phyloP scores from a whole-genome alignment of 2,888 invertebrate species.

The Melanostoma mellinum region DNA sequence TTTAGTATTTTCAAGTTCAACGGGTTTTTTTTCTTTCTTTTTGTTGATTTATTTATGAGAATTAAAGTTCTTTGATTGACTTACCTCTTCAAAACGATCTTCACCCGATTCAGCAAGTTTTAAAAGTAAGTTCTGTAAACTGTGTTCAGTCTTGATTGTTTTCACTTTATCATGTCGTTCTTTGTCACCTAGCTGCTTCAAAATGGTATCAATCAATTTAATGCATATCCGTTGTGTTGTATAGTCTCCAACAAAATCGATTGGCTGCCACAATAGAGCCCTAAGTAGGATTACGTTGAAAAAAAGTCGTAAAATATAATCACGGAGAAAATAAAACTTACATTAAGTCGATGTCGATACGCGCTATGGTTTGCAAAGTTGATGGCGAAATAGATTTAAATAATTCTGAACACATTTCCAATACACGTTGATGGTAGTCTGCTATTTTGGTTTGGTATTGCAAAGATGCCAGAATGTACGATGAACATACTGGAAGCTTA shows the following conservation, averaged over 20 bases:
- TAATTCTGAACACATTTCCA: conserved; percentile 72
- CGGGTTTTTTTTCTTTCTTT: too few relatives aligned
- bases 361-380: conserved; percentile 57
- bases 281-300: conserved; percentile 47
- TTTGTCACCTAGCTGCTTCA: conserved; percentile 66
- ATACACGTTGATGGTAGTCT: conserved; percentile 73
- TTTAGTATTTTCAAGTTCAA: too few relatives aligned
- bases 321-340: conserved; percentile 19
- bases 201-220: conserved; percentile 67
- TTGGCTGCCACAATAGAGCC: conserved; percentile 74
- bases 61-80: neutral
- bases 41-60: too few relatives aligned
- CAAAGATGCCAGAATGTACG: conserved; percentile 74
- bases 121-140: conserved; percentile 28
- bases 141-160: conserved; percentile 36
- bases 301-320: neutral
- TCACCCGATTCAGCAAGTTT: conserved; percentile 38
- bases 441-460: conserved; percentile 70
- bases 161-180: conserved; percentile 16
- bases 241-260: conserved; percentile 74
- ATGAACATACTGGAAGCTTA: conserved; percentile 70
- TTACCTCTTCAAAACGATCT: conserved; percentile 73
- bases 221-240: conserved; percentile 74
- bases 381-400: conserved; percentile 57
- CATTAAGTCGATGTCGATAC: conserved; percentile 72